A percentile compares a stretch with the other conserved stretches of the same genome.
These are phyloP conservation scores for Hemicordylus capensis DNA, from an alignment of 2,113 vertebrate genomes.

Conservation along the genomic window DNA sequence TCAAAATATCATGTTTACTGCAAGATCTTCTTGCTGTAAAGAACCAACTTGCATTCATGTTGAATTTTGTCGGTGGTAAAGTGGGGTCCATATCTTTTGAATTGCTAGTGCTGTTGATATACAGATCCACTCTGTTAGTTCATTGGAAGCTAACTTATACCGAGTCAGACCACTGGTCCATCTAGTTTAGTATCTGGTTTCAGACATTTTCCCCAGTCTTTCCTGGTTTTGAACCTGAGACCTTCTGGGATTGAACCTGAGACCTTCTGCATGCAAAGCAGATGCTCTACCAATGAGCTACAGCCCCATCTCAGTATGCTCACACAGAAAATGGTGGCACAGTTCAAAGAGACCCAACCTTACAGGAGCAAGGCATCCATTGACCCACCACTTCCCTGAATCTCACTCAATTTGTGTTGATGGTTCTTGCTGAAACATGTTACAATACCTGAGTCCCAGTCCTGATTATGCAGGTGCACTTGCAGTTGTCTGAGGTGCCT, in stretches of 20 bases:
- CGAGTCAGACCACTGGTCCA: too few species aligned
- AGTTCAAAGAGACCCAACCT: not conserved
- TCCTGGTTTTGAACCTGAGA: too few species aligned
- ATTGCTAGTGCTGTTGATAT: not conserved
- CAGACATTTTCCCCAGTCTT: too few species aligned
- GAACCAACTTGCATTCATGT: not conserved
- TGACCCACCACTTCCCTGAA: not conserved
- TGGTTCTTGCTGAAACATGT: not conserved
- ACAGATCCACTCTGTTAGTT: not conserved
- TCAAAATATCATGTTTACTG: conserved; percentile 34
- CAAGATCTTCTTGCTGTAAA: conserved; percentile 9
- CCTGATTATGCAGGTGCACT: too few species aligned
- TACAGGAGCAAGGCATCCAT: not conserved
- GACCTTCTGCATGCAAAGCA: too few species aligned
- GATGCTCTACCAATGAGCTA: too few species aligned
- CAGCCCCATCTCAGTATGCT: too few species aligned
- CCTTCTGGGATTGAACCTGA: too few species aligned
- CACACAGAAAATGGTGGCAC: not conserved
- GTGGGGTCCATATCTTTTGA: not conserved
- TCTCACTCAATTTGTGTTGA: too few species aligned
- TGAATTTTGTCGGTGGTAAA: not conserved
- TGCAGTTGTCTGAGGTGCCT: too few species aligned
- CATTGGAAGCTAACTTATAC: too few species aligned
- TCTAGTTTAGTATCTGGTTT: too few species aligned
- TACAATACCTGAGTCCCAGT: not conserved